These are phyloP conservation scores for Parnassius mnemosyne DNA, from an alignment of 2,888 invertebrate species.

Conservation along the genomic window DNA sequence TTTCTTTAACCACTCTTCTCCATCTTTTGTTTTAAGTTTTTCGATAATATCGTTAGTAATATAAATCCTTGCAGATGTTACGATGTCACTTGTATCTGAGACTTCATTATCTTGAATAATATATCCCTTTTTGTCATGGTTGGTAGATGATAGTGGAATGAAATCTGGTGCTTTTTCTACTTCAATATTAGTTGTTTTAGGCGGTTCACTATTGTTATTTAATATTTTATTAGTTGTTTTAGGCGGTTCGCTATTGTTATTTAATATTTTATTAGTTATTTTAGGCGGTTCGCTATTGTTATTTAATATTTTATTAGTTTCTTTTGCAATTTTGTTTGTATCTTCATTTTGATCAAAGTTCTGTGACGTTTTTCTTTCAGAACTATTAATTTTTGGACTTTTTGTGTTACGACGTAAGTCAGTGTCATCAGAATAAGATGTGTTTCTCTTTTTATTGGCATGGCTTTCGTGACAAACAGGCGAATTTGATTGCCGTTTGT, in stretches of 20 bases:
- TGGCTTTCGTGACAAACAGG: conserved; percentile 57
- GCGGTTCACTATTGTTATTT: conserved; percentile 29
- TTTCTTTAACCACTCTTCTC: conserved; percentile 65
- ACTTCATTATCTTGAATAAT: conserved; percentile 74
- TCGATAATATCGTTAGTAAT: conserved; percentile 70
- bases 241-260: background rate
- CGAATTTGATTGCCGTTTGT: conserved; percentile 66
- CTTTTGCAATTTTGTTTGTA: conserved; percentile 22
- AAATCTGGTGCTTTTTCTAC: conserved; percentile 50
- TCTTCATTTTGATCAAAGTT: conserved; percentile 31
- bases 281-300: conserved; percentile 29
- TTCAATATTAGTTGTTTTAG: conserved; percentile 29
- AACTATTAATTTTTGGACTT: conserved; percentile 31
- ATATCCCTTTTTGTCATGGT: conserved; percentile 63
- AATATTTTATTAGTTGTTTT: conserved; percentile 27
- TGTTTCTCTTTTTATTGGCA: conserved; percentile 53
- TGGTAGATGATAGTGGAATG: conserved; percentile 52
- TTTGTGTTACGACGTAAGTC: conserved; percentile 39
- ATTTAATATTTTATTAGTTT: conserved; percentile 29
- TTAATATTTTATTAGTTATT: conserved; percentile 31
- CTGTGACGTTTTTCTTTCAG: conserved; percentile 40
- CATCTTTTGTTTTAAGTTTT: conserved; percentile 68
- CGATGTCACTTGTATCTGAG: conserved; percentile 64
- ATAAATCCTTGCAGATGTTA: conserved; percentile 72
- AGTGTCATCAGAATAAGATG: conserved; percentile 36